Percentiles rank a stretch among this genome's conserved stretches.
phyloP scores from a whole-genome alignment of 2,113 vertebrate species.

The Malaclemys terrapin region DNA sequence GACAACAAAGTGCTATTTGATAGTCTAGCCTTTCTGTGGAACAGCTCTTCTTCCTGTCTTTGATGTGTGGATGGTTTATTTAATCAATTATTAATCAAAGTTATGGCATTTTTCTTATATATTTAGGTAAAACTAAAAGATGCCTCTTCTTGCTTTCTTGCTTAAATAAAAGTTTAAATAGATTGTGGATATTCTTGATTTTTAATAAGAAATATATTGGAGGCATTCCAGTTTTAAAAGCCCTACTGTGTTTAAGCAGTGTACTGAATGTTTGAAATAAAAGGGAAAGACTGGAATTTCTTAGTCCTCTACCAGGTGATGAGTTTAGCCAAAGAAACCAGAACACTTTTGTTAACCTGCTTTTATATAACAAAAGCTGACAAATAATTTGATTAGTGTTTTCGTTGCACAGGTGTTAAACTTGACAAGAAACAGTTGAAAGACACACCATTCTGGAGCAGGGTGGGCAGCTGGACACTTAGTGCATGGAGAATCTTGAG shows the following conservation, averaged over 20 bases:
- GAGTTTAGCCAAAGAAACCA: neutral
- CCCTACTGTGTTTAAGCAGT: neutral
- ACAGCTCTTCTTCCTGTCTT: slow-evolving; percentile 96
- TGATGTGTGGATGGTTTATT: slow-evolving; percentile 91
- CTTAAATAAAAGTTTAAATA: slow-evolving; percentile 85
- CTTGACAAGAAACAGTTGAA: slow-evolving; percentile 50
- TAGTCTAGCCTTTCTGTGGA: slow-evolving; percentile 88
- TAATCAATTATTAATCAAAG: slow-evolving; percentile 99
- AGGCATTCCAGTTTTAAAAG: slow-evolving; percentile 56
- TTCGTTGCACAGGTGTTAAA: slow-evolving; percentile 55
- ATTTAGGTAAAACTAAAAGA: slow-evolving; percentile 96
- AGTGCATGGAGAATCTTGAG: slow-evolving; percentile 72
- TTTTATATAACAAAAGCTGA: slow-evolving; percentile 19
- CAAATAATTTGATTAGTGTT: slow-evolving; percentile 53
- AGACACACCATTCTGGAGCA: neutral
- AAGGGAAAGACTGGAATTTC: slow-evolving; percentile 11
- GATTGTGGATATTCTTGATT: slow-evolving; percentile 71
- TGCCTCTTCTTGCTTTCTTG: slow-evolving; percentile 83
- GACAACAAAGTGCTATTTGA: slow-evolving; percentile 99
- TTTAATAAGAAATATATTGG: slow-evolving; percentile 60
- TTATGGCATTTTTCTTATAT: slow-evolving; percentile 88
- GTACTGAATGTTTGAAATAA: neutral
- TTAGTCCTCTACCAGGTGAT: neutral
- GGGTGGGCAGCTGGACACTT: slow-evolving; percentile 70
- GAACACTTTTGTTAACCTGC: slow-evolving; percentile 27